Evolutionary conservation across 2,113 vertebrate genomes (phyloP), one percentile per base, ranked within the genome.

Genomic region (Corvus hawaiiensis): DNA sequence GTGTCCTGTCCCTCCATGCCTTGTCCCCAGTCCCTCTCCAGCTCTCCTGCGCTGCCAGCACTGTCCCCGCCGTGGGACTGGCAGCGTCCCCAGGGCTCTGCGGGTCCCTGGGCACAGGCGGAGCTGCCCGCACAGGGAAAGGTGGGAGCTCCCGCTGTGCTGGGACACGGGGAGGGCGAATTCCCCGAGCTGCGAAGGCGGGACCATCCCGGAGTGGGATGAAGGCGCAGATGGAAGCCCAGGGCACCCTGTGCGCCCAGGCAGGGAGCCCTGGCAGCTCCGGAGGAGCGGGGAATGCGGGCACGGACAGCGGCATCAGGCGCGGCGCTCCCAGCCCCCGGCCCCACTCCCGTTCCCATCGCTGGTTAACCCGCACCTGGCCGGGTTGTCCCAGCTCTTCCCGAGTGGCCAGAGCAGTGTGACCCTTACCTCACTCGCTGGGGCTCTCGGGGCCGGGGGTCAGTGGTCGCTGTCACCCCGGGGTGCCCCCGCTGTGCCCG

Each of bases 401-500:
- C 35, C 28, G 39, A 23, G 61, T 3, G 61, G 35, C 11, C 44
- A 0, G 11, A 35, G 67, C 49, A 1, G 7, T 1, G 23, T 7
- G 13, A 3, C 16, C 37, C 92, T 46, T 30, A 46, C 68, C 90
- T 68, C 35, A 2, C 48, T 16, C 51, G 7, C 32, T 10, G 75
- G 43, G 52, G 22, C 52, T 83, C 74, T 19, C 33, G 73, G 14
- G 11, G 52, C 20, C 16, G 16, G 58, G 33, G 37, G 8, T 12
- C 73, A 9, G 7, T 6, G n/a, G 61, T 61, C 44, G 43, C 37
- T 32, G 64, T 48, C 68, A 28, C 32, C 27, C 37, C 21, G 12
- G 32, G 51, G 22, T 48, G 73, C 27, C 44, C 61, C 39, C 49
- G 41, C 56, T 17, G 61, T 82, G 71, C 51, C 85, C 4, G 48